phyloP scores from a whole-genome alignment of 2,113 vertebrate species.

The Tauraco erythrolophus region DNA sequence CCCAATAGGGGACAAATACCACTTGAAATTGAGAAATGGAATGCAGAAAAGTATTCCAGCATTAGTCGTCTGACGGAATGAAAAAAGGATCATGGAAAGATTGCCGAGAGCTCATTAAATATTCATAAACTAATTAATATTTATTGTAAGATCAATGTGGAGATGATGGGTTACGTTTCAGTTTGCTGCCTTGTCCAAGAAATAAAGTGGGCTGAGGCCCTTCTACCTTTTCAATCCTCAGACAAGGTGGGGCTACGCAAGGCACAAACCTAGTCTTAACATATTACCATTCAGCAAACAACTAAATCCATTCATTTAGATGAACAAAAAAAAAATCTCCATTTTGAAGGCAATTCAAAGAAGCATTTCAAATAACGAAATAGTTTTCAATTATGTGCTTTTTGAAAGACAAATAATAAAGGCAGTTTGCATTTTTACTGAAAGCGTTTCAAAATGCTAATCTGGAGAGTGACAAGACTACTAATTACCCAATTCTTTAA shows the following conservation, averaged over 20 bases:
- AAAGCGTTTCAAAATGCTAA: not conserved
- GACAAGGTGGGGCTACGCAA: not conserved
- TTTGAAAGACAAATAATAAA: not conserved
- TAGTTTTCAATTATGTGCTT: not conserved
- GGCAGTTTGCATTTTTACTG: not conserved
- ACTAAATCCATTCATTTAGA: not conserved
- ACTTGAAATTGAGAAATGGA: not conserved
- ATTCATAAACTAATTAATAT: not conserved
- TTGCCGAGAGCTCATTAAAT: not conserved
- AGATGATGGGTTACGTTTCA: not conserved
- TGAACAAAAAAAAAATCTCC: not conserved
- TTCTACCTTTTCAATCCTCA: not conserved
- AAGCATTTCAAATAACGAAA: not conserved
- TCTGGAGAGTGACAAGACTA: not conserved
- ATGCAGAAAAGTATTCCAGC: not conserved
- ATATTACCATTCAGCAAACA: not conserved
- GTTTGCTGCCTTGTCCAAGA: not conserved
- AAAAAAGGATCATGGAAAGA: not conserved
- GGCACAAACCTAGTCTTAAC: not conserved
- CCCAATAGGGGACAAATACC: not conserved
- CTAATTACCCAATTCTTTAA: not conserved
- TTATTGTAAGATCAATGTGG: not conserved
- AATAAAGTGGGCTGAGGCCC: not conserved
- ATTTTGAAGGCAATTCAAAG: not conserved
- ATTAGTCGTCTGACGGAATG: not conserved